Evolutionary conservation across 2,113 vertebrate species (phyloP).

Genomic region (Ptyas mucosa): DNA sequence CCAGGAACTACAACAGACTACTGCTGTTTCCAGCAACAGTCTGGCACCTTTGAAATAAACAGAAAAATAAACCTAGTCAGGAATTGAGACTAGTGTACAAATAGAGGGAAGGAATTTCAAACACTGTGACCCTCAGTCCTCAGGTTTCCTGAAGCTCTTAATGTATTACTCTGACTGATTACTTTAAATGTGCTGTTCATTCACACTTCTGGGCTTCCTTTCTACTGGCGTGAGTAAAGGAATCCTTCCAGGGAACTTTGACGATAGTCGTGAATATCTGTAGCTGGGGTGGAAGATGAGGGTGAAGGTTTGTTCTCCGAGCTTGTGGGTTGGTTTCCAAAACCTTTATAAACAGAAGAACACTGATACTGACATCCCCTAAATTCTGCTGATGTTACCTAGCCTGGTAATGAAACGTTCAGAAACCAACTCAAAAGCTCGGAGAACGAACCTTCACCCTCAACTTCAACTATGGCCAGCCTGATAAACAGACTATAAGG

Average conservation of each 20-base stretch:
- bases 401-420: no score
- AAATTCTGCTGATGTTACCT: no score
- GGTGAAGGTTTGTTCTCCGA: no score
- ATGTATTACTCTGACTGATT: conserved; percentile 27
- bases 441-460: no score
- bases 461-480: neutral
- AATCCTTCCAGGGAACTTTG: conserved; percentile 25
- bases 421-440: no score
- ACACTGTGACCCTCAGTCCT: conserved; percentile 38
- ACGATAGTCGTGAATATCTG: neutral
- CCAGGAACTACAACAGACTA: neutral
- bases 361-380: no score
- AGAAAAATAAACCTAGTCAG: conserved; percentile 53
- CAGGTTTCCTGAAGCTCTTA: conserved; percentile 56
- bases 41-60: neutral
- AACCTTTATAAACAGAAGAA: no score
- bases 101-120: conserved; percentile 50
- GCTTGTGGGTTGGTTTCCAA: no score
- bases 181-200: conserved; percentile 35
- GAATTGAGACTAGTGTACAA: conserved; percentile 56
- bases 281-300: no score
- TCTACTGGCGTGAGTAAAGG: conserved; percentile 19
- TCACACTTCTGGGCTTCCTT: conserved; percentile 20
- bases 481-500: conserved; percentile 9
- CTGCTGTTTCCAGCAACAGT: conserved; percentile 25